Conservation (phyloP, 2,888 invertebrate genomes). For the Neocrepidodera transversa region DNA sequence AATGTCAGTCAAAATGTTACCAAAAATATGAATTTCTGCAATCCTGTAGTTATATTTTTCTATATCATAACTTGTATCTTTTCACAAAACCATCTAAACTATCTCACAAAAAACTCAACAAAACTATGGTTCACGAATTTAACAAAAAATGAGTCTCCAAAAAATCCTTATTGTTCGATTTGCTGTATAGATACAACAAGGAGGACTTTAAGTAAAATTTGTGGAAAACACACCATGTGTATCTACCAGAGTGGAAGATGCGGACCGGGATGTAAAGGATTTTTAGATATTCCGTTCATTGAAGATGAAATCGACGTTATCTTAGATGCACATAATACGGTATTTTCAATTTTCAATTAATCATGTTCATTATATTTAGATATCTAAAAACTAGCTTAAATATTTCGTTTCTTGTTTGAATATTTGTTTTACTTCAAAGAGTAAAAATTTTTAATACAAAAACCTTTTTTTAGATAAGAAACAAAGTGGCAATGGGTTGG, state of each 20-base stretch:
- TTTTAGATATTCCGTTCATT: conserved; percentile 50
- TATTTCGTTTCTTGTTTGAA: no score
- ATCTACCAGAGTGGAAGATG: conserved; percentile 41
- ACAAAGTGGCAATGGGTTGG: conserved; percentile 53
- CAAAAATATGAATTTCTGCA: conserved; percentile 10
- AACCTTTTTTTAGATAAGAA: conserved; percentile 7
- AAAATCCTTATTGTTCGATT: conserved; percentile 49
- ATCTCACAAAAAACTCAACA: conserved; percentile 27
- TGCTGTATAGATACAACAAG: conserved; percentile 49
- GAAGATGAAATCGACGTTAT: conserved; percentile 55
- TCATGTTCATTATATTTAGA: no score
- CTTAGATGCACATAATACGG: conserved; percentile 59
- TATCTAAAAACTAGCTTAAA: no score
- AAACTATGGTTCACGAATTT: conserved; percentile 37
- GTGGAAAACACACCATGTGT: conserved; percentile 54
- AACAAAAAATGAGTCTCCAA: conserved; percentile 17
- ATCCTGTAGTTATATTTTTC: not conserved
- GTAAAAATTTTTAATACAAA: no score
- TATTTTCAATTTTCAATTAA: no score
- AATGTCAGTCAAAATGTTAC: conserved; percentile 9
- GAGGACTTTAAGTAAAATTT: conserved; percentile 47
- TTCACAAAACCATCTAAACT: conserved; percentile 1
- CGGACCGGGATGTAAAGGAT: conserved; percentile 45
- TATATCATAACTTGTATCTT: not conserved
- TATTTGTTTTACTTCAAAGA: no score